These are phyloP conservation scores for Mastomys natalensis DNA, from an alignment of 2,113 vertebrate genomes.

Conservation along the genomic window DNA sequence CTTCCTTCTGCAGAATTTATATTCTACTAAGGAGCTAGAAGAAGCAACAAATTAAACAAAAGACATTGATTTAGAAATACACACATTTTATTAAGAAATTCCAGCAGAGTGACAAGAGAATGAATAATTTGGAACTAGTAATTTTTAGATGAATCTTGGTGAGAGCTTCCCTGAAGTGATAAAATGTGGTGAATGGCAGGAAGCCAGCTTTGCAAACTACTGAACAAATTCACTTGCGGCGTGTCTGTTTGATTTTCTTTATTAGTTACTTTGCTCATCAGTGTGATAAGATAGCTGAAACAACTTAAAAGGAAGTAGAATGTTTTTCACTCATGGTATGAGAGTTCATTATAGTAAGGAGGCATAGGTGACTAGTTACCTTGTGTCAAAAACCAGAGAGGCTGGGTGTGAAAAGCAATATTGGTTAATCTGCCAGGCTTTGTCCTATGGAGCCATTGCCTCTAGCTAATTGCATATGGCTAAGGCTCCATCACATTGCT, in stretches of 20 bases:
- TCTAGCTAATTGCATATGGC: not conserved
- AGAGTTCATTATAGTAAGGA: too few relatives aligned
- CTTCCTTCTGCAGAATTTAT: not conserved
- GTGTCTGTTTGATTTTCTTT: conserved; percentile 70
- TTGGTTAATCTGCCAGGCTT: not conserved
- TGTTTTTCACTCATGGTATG: not conserved
- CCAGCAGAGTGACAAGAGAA: not conserved
- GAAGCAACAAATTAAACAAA: not conserved
- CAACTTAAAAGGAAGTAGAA: not conserved
- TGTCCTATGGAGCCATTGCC: not conserved
- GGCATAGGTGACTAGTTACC: too few relatives aligned
- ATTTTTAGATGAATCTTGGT: not conserved
- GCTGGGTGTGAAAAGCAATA: not conserved
- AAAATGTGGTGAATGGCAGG: not conserved
- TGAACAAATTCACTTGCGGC: not conserved
- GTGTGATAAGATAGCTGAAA: not conserved
- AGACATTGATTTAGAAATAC: not conserved
- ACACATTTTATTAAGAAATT: not conserved
- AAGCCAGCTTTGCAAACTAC: not conserved
- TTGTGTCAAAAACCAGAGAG: not conserved
- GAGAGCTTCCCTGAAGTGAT: not conserved
- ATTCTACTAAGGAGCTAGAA: not conserved
- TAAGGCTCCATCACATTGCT: not conserved
- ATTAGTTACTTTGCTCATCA: conserved; percentile 79
- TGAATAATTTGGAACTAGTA: not conserved